phyloP scores from a whole-genome alignment of 2,113 vertebrate species.

The Girardinichthys multiradiatus region DNA sequence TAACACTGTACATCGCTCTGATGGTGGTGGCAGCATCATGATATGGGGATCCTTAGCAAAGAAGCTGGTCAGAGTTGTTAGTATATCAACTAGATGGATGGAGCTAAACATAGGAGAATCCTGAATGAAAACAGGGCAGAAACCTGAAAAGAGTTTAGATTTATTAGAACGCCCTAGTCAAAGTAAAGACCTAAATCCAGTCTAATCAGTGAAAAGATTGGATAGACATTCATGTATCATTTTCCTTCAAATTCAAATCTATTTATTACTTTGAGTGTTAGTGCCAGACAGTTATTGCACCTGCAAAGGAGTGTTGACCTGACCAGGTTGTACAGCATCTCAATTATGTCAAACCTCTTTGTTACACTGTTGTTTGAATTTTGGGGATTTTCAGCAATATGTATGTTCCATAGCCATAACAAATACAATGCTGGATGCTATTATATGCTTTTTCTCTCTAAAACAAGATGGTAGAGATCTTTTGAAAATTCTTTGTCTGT shows the following conservation, averaged over 20 bases:
- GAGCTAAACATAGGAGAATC: not conserved
- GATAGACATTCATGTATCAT: too few relatives aligned
- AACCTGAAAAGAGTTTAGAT: too few relatives aligned
- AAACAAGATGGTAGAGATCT: constrained; percentile 1
- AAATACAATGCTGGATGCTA: not conserved
- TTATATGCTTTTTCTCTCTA: too few relatives aligned
- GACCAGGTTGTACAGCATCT: not conserved
- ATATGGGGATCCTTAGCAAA: not conserved
- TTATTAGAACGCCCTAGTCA: too few relatives aligned
- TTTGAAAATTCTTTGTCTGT: constrained; percentile 25
- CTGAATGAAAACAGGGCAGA: not conserved
- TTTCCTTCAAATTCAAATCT: too few relatives aligned
- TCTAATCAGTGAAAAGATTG: too few relatives aligned
- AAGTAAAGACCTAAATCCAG: too few relatives aligned
- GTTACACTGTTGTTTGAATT: not conserved
- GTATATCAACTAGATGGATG: not conserved
- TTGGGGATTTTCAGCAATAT: too few relatives aligned
- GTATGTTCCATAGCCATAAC: not conserved
- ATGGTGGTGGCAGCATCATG: too few relatives aligned
- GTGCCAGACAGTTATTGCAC: too few relatives aligned
- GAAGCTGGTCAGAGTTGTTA: not conserved
- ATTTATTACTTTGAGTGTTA: too few relatives aligned
- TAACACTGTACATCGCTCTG: too few relatives aligned
- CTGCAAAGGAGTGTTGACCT: not conserved
- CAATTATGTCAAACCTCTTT: not conserved